Evolutionary conservation across 1,140 invertebrate species (phyloP).

Genomic region (Achatina immaculata): DNA sequence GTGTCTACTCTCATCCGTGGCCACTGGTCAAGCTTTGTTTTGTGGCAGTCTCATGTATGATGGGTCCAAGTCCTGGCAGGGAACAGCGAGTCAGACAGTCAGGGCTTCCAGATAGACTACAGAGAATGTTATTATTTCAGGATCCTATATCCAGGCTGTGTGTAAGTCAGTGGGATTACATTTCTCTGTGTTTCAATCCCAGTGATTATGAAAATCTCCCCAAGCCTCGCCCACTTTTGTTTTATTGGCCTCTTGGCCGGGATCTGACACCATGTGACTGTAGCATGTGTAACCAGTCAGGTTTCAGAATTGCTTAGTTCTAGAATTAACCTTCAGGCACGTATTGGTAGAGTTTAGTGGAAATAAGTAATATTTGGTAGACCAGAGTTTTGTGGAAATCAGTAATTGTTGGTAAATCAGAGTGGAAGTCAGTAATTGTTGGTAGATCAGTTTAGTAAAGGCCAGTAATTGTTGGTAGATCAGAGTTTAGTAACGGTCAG

Average conservation of each 20-base stretch:
- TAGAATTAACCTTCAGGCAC: too few relatives aligned
- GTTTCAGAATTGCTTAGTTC: neutral
- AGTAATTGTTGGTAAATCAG: too few relatives aligned
- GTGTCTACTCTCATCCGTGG: neutral
- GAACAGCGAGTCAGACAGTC: neutral
- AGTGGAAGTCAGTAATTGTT: too few relatives aligned
- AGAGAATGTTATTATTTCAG: neutral
- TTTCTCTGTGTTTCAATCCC: slow-evolving; percentile 3
- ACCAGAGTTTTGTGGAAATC: too few relatives aligned
- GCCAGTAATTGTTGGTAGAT: too few relatives aligned
- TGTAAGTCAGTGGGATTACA: neutral
- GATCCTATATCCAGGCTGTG: neutral
- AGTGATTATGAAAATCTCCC: neutral
- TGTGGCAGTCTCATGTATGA: neutral
- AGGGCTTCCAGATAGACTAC: neutral
- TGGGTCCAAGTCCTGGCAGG: neutral
- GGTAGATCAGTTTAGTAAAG: too few relatives aligned
- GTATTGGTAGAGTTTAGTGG: too few relatives aligned
- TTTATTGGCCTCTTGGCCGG: slow-evolving; percentile 12
- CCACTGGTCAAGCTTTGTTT: slow-evolving; percentile 12
- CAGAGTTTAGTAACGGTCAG: too few relatives aligned
- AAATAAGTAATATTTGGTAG: too few relatives aligned
- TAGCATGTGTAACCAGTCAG: neutral
- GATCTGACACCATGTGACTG: neutral
- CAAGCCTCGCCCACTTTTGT: neutral